Conservation (phyloP, 2,888 invertebrate species). For the Lymantria monacha region DNA sequence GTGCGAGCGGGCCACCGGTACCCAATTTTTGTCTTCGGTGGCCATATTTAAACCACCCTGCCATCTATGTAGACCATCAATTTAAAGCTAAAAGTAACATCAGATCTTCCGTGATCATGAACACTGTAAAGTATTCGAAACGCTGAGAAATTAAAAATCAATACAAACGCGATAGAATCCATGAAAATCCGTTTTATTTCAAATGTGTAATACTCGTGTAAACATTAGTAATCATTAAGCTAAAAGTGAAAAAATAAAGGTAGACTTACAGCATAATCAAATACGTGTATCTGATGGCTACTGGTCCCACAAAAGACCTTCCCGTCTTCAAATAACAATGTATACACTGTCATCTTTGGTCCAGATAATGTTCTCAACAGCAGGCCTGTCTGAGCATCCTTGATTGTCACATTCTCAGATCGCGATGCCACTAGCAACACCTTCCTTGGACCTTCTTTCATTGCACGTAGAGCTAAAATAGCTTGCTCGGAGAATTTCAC, state of each 20-base stretch:
- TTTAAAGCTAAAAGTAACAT: too few relatives aligned
- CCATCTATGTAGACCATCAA: too few relatives aligned
- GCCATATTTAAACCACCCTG: too few relatives aligned
- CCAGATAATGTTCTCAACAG: slow-evolving; percentile 84
- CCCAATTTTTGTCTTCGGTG: too few relatives aligned
- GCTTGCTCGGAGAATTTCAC: slow-evolving; percentile 84
- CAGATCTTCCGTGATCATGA: too few relatives aligned
- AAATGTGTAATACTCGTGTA: too few relatives aligned
- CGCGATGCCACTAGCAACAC: slow-evolving; percentile 87
- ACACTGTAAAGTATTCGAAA: too few relatives aligned
- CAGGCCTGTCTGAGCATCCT: slow-evolving; percentile 87
- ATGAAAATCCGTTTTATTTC: too few relatives aligned
- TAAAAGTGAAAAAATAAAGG: too few relatives aligned
- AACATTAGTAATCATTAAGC: neutral
- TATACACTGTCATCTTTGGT: slow-evolving; percentile 85
- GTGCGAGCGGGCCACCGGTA: too few relatives aligned
- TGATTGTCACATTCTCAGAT: slow-evolving; percentile 85
- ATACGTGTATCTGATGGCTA: slow-evolving; percentile 86
- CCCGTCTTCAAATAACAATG: slow-evolving; percentile 85
- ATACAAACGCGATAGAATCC: too few relatives aligned
- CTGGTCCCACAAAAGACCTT: slow-evolving; percentile 90
- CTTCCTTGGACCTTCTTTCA: slow-evolving; percentile 87
- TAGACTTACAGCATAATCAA: slow-evolving; percentile 89
- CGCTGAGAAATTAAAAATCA: too few relatives aligned
- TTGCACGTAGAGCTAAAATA: slow-evolving; percentile 86